Evolutionary conservation across 2,888 invertebrate species (phyloP).

Genomic region (Rhamnusium bicolor): DNA sequence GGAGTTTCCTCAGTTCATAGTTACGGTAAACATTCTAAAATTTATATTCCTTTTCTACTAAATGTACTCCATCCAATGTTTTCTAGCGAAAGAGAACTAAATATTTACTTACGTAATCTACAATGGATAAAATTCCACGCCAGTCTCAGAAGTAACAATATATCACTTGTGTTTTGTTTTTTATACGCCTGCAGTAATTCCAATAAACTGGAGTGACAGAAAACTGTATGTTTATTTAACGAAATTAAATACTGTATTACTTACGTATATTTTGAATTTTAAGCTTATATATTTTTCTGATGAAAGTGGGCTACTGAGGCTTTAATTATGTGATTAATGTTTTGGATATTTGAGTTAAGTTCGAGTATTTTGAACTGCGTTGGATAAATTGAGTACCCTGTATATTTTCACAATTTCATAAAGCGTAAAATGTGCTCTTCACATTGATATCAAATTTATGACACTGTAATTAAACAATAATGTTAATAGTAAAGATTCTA

Average conservation of each 20-base stretch:
- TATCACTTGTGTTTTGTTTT: slow-evolving; percentile 13
- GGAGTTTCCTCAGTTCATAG: slow-evolving; percentile 10
- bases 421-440: too few species aligned
- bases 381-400: too few species aligned
- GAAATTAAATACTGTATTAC: background rate
- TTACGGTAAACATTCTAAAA: slow-evolving; percentile 25
- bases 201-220: background rate
- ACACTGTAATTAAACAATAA: too few species aligned
- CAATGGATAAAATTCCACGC: background rate
- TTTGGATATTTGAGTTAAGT: too few species aligned
- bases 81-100: slow-evolving; percentile 8
- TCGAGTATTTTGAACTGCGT: too few species aligned
- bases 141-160: background rate
- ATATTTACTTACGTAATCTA: slow-evolving; percentile 15
- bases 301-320: too few species aligned
- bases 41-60: slow-evolving; percentile 20
- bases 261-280: too few species aligned
- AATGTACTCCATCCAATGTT: slow-evolving; percentile 1
- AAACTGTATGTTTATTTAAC: background rate
- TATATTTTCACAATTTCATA: too few species aligned
- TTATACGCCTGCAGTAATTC: background rate
- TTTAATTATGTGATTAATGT: too few species aligned
- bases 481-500: too few species aligned
- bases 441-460: too few species aligned
- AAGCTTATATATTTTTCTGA: too few species aligned